These are phyloP conservation scores for Staurois parvus DNA, from an alignment of 2,797 vertebrate species.

Conservation along the genomic window DNA sequence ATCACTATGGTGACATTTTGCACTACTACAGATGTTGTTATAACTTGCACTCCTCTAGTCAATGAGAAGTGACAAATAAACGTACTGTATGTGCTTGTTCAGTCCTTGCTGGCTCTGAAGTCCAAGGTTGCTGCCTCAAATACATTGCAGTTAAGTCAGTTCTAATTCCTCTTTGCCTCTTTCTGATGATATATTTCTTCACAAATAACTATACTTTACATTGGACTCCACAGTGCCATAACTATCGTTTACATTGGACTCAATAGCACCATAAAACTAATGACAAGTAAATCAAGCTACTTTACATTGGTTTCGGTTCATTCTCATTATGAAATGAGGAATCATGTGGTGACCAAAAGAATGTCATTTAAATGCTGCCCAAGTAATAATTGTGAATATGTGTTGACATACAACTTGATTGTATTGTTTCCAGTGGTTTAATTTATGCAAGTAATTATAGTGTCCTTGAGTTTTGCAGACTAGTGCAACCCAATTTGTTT, in stretches of 20 bases:
- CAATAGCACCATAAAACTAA: background rate
- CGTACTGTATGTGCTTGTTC: background rate
- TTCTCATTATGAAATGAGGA: background rate
- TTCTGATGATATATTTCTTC: background rate
- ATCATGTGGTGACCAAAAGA: background rate
- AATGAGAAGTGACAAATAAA: background rate
- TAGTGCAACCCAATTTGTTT: conserved; percentile 37
- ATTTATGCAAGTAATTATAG: conserved; percentile 51
- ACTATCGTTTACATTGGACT: background rate
- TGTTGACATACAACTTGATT: conserved; percentile 33
- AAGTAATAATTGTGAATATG: conserved; percentile 26
- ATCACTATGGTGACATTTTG: too few species aligned
- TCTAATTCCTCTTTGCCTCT: background rate
- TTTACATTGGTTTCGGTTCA: background rate
- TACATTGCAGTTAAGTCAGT: background rate
- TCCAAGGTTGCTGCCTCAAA: background rate
- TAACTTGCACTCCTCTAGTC: too few species aligned
- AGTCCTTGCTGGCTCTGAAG: background rate
- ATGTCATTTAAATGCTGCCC: background rate
- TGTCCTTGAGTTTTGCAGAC: conserved; percentile 50
- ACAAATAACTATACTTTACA: too few species aligned
- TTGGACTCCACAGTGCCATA: too few species aligned
- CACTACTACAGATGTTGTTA: too few species aligned
- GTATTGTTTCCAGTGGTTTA: conserved; percentile 42
- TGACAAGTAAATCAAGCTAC: background rate